Base-by-base conservation (phyloP, 2,888 invertebrate genomes). In the Parapristionchus giblindavisi region DNA sequence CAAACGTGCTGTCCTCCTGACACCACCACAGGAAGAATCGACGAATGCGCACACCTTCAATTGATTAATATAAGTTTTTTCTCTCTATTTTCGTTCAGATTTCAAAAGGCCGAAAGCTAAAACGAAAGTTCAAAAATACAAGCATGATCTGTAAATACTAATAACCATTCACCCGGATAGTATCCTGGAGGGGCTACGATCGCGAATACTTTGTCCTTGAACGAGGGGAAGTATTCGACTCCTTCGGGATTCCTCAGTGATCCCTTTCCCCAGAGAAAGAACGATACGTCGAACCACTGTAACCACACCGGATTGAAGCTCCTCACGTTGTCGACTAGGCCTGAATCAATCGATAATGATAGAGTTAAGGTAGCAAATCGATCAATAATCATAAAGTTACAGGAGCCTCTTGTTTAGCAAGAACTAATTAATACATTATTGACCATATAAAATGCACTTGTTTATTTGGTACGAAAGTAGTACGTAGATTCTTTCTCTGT, bases 131-230 rank as follows among this genome's bases (percentile, higher is more conserved):
- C n/a, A n/a, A n/a, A n/a, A n/a, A n/a, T n/a, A n/a, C n/a, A n/a
- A n/a, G n/a, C n/a, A n/a, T n/a, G n/a, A n/a, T n/a, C n/a, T n/a
- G n/a, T n/a, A n/a, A n/a, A n/a, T n/a, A n/a, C n/a, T n/a, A n/a
- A n/a, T 68, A 52, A 17, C n/a, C 1, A 1, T 51, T 1, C 21
- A 71, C 70, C 94, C 0, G 94, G 94, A 80, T 91, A 90, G 94
- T 94, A 95, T 83, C 94, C 94, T 0, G 95, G 95, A 0, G 94
- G 94, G 89, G 93, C 93, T 88, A 94, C 91, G 1, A 93, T 86
- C 0, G 92, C 92, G 17, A 52, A 27, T 21, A 79, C 74, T 66
- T 79, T 93, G 85, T 94, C 90, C 0, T 68, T 48, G n/a, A 68
- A 32, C 24, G 75, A 72, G 21, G 79, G 79, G 54, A 81, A 81